A percentile compares a stretch with the other conserved stretches of the same genome.
Conservation (phyloP, 2,888 invertebrate genomes). For the Diarsia dahlii region DNA sequence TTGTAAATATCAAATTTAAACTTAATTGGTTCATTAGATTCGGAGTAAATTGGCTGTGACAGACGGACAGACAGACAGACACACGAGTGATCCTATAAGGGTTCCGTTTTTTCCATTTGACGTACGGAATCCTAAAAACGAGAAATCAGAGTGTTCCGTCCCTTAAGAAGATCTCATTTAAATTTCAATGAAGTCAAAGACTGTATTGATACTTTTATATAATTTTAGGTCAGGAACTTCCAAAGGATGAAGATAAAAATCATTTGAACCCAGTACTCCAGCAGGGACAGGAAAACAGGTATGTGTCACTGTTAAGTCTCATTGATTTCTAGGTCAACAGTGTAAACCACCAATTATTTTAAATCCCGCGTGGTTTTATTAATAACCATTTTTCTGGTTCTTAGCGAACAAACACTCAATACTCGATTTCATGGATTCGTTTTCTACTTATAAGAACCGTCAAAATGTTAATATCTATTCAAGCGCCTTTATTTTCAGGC, state of each 20-base stretch:
- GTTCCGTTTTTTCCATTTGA: too few relatives aligned
- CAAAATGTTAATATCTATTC: not conserved
- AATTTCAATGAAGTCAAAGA: not conserved
- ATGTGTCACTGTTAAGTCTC: not conserved
- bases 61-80: too few relatives aligned
- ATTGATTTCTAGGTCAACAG: not conserved
- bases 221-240: slow-evolving; percentile 18
- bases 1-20: too few relatives aligned
- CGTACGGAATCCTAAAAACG: too few relatives aligned
- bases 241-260: not conserved
- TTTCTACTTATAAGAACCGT: not conserved
- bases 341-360: not conserved
- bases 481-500: slow-evolving; percentile 14
- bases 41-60: too few relatives aligned
- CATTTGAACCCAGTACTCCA: not conserved
- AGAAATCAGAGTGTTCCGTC: not conserved
- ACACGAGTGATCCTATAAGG: too few relatives aligned
- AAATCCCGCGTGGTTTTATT: not conserved
- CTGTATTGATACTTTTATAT: not conserved
- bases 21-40: too few relatives aligned
- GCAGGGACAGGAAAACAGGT: not conserved
- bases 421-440: not conserved
- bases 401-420: not conserved
- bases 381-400: not conserved
- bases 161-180: not conserved